Conservation (phyloP, 2,888 invertebrate genomes). For the Unio delphinus region DNA sequence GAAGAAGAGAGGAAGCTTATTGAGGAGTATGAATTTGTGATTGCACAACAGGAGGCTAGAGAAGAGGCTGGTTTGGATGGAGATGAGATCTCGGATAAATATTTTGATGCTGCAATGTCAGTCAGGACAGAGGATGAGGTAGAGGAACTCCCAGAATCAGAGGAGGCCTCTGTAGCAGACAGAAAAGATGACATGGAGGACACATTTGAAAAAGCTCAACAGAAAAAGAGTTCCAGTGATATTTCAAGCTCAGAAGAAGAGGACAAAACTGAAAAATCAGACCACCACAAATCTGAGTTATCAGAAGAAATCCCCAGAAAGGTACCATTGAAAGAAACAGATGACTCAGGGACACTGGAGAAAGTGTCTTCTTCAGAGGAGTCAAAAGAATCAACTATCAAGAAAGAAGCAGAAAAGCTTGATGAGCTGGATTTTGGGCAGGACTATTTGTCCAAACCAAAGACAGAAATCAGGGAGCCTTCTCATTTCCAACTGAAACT, state of each 20-base stretch:
- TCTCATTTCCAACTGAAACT: background rate
- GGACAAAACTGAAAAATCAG: slow-evolving; percentile 5
- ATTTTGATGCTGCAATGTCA: slow-evolving; percentile 30
- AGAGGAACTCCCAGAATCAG: slow-evolving; percentile 36
- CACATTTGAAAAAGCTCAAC: slow-evolving; percentile 15
- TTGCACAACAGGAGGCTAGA: slow-evolving; percentile 10
- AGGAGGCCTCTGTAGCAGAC: slow-evolving; percentile 35
- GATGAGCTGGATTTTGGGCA: slow-evolving; percentile 71
- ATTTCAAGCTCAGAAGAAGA: slow-evolving; percentile 1
- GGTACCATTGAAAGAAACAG: slow-evolving; percentile 8
- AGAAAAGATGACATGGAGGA: slow-evolving; percentile 22
- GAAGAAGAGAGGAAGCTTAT: too few relatives aligned
- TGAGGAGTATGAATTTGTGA: slow-evolving; percentile 26
- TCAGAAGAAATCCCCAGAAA: background rate
- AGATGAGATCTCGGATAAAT: slow-evolving; percentile 17
- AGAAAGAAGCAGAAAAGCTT: slow-evolving; percentile 73
- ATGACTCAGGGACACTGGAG: slow-evolving; percentile 1
- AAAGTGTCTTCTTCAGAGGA: slow-evolving; percentile 1
- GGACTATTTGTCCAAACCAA: background rate
- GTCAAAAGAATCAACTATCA: background rate
- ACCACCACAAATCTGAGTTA: slow-evolving; percentile 7
- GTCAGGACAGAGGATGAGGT: slow-evolving; percentile 41
- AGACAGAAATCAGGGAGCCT: background rate
- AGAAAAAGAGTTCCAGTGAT: slow-evolving; percentile 13
- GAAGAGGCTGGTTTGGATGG: slow-evolving; percentile 4